Base-by-base conservation (phyloP, 2,888 invertebrate genomes). In the Drosophila paucipuncta region DNA sequence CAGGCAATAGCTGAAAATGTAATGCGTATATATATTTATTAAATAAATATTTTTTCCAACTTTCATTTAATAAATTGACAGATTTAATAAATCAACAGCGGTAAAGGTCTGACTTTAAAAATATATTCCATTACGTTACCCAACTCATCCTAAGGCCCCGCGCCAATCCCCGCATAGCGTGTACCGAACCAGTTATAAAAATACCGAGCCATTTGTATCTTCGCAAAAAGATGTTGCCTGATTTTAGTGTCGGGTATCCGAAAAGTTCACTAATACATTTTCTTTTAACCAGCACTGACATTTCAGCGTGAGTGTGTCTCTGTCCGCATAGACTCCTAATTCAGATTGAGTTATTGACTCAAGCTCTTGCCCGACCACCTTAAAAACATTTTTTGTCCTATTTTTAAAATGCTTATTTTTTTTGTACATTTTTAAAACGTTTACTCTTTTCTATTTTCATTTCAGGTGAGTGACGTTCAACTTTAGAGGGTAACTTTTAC, bases 391-490 rank as follows among this genome's bases (percentile, higher is more conserved):
- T 31, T 25, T 25, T 35, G 1, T 25, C 1, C n/a, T 4, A 5
- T 57, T 16, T 33, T 25, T 16, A 30, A 50, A 25, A 5, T 7
- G 16, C 63, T 33, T 50, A 54, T 37, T 62, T 41, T 54, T 57
- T 47, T 11, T 6, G 9, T 31, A 9, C 31, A 5, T 57, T 16
- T 39, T 37, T 9, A 50, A 50, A 25, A 16, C 13, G 16, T 65
- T 33, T 50, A 54, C 49, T 52, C 31, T 30, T 60, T 54, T 39
- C 13, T 22, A 10, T 68, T 39, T 64, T 75, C 68, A 54, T 85
- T 85, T 76, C 86, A 85, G 85, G 85, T 89, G 82, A 85, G 89
- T 85, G 74, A 73, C 66, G 69, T 62, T 63, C 37, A 57, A 41
- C 39, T 3, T 31, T 13, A 16, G n/a, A 18, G 52, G 30, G 31